A percentile compares a stretch with the other conserved stretches of the same genome.
These are phyloP conservation scores for Phytoseiulus persimilis DNA, from an alignment of 2,888 invertebrate genomes.

Conservation along the genomic window DNA sequence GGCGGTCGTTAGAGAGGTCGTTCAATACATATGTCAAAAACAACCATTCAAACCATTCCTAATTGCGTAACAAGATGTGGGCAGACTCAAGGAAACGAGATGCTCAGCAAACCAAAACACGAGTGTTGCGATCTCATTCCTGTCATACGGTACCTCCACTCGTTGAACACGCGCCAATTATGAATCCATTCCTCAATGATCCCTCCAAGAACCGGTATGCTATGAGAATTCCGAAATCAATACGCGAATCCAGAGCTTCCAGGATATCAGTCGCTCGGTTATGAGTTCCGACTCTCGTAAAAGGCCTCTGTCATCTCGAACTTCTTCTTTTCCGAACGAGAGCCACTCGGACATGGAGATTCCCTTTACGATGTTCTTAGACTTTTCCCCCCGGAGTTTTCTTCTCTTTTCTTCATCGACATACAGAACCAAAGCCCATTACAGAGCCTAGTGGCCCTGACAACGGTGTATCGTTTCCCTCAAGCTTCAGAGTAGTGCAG, in stretches of 20 bases:
- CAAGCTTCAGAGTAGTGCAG: no score
- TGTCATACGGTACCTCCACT: constrained; percentile 19
- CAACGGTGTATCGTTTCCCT: no score
- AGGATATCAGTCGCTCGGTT: background rate
- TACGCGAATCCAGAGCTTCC: constrained; percentile 6
- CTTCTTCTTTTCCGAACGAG: no score
- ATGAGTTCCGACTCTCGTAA: background rate
- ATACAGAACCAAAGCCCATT: no score
- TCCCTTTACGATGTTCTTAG: no score
- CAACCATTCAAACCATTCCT: background rate
- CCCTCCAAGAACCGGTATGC: constrained; percentile 45
- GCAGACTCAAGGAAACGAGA: background rate
- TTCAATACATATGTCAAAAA: background rate
- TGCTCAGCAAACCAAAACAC: background rate
- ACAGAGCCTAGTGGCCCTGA: no score
- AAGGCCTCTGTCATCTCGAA: no score
- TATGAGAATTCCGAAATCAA: constrained; percentile 37
- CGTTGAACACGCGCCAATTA: constrained; percentile 42
- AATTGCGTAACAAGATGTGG: background rate
- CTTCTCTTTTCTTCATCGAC: no score
- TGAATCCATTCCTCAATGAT: constrained; percentile 44
- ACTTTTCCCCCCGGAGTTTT: no score
- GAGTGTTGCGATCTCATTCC: background rate
- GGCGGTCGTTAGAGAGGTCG: background rate
- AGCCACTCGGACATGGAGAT: no score